A percentile compares a stretch with the other conserved stretches of the same genome.
Evolutionary conservation across 2,888 invertebrate genomes (phyloP).

Genomic region (Drosophila affinis): DNA sequence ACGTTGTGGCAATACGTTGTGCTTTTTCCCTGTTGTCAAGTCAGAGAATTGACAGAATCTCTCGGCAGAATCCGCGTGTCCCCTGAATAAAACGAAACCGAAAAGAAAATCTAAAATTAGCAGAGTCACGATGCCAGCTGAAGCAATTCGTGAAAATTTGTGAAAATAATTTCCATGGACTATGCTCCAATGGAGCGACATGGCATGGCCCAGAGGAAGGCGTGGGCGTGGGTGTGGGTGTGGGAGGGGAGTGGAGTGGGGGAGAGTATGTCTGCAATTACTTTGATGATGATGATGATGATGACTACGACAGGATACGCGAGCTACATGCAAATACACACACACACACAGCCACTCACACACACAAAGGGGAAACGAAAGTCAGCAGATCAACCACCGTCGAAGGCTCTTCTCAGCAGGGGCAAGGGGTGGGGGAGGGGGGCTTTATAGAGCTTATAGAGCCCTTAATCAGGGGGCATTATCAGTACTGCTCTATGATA

Average conservation of each 20-base stretch:
- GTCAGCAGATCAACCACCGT: slow-evolving; percentile 68
- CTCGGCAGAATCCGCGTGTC: neutral
- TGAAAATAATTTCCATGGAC: slow-evolving; percentile 62
- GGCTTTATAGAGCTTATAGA: slow-evolving; percentile 10
- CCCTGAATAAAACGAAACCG: neutral
- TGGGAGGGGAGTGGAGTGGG: too few relatives aligned
- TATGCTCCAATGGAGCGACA: slow-evolving; percentile 53
- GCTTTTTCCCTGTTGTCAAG: too few relatives aligned
- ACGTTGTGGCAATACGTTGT: too few relatives aligned
- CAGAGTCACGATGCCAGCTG: slow-evolving; percentile 42
- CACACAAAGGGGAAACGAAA: slow-evolving; percentile 53
- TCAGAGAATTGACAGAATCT: neutral
- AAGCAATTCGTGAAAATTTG: slow-evolving; percentile 49
- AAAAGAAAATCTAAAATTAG: slow-evolving; percentile 35
- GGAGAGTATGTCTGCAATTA: slow-evolving; percentile 62
- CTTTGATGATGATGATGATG: slow-evolving; percentile 60
- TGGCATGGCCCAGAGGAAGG: neutral
- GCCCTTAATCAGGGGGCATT: slow-evolving; percentile 66
- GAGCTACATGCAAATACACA: slow-evolving; percentile 37
- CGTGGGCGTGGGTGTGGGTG: neutral
- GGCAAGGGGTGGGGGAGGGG: slow-evolving; percentile 17
- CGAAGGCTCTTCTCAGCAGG: slow-evolving; percentile 44
- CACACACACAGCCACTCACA: neutral
- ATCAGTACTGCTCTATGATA: slow-evolving; percentile 61
- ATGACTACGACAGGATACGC: slow-evolving; percentile 27